Evolutionary conservation across 2,113 vertebrate genomes (phyloP).

Genomic region (Crotalus horridus): DNA sequence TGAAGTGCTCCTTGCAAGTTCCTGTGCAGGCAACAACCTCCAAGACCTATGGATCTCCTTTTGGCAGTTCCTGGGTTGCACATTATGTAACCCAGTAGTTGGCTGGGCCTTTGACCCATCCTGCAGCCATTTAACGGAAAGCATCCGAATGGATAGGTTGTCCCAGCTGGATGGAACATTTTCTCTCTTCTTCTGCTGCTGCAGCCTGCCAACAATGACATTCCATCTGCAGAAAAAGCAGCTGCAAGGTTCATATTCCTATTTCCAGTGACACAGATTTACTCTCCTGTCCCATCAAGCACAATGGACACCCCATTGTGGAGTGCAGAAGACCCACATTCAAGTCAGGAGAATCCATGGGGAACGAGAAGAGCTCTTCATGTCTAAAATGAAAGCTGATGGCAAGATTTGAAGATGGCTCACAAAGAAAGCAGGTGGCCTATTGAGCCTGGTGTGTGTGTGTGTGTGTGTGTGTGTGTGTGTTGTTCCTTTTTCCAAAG

Average conservation of each 20-base stretch:
- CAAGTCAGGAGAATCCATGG: fast-evolving
- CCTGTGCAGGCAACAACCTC: too few relatives aligned
- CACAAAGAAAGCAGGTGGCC: background rate
- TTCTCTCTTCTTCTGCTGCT: background rate
- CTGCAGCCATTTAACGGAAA: background rate
- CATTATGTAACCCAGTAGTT: background rate
- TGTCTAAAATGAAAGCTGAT: background rate
- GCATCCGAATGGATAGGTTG: background rate
- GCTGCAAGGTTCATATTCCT: background rate
- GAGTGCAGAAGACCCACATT: background rate
- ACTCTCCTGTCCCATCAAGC: background rate
- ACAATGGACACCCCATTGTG: background rate
- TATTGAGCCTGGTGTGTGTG: background rate
- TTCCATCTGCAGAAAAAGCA: background rate
- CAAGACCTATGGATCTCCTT: background rate
- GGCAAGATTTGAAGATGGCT: too few relatives aligned
- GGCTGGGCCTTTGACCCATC: background rate
- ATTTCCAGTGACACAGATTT: background rate
- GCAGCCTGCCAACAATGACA: background rate
- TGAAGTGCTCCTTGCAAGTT: background rate
- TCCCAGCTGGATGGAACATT: background rate
- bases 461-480: background rate
- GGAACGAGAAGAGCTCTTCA: background rate
- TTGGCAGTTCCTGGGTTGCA: background rate
- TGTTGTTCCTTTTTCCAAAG: background rate